A percentile compares a stretch with the other conserved stretches of the same genome.
phyloP scores from a whole-genome alignment of 1,140 invertebrate species.

The Holcopasites calliopsidis region DNA sequence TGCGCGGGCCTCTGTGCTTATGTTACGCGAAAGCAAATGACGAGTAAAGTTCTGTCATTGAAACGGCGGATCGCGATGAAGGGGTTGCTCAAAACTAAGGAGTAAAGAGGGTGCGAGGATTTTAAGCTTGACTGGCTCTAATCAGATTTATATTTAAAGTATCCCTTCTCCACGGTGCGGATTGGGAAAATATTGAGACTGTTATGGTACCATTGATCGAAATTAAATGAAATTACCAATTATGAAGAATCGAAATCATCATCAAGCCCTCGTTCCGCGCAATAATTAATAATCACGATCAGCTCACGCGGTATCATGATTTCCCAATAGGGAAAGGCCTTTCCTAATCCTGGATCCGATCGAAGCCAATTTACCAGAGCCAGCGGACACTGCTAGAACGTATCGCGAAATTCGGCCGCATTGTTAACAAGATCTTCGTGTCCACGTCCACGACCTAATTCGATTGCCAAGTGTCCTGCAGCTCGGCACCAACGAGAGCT shows the following conservation, averaged over 20 bases:
- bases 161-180: too few species aligned
- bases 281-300: neutral
- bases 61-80: neutral
- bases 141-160: too few species aligned
- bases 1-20: neutral
- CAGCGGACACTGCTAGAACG: neutral
- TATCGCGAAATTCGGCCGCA: constrained; percentile 2
- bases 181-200: too few species aligned
- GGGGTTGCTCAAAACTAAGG: neutral
- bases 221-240: too few species aligned
- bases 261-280: neutral
- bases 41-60: constrained; percentile 24
- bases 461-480: constrained; percentile 37
- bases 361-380: neutral
- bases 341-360: neutral
- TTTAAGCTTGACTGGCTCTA: too few species aligned
- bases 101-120: too few species aligned
- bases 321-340: neutral
- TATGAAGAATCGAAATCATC: accelerated
- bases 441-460: constrained; percentile 41
- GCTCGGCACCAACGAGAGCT: too few species aligned
- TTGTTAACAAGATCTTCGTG: constrained; percentile 54
- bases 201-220: too few species aligned
- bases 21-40: constrained; percentile 1
- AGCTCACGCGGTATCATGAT: neutral